Percentiles rank a stretch among this genome's conserved stretches.
phyloP scores from a whole-genome alignment of 2,113 vertebrate species.

The Puma concolor region DNA sequence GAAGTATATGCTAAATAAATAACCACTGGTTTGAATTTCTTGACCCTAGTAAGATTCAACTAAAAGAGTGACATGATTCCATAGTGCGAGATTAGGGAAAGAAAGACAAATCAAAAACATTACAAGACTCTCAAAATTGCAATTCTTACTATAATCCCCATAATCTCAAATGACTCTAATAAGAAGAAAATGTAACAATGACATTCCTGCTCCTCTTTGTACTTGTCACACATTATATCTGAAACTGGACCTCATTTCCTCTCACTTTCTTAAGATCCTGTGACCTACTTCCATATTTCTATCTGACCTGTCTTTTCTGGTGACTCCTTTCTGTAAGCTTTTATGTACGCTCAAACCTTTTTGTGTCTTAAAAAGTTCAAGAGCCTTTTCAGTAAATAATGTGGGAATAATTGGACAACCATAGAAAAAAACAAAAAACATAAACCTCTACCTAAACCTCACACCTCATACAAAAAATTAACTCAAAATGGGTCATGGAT shows the following conservation, averaged over 20 bases:
- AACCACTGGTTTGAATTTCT: slow-evolving; percentile 26
- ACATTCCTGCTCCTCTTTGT: background rate
- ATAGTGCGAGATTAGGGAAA: background rate
- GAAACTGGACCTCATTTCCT: background rate
- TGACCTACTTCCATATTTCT: background rate
- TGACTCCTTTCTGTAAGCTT: background rate
- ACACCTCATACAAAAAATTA: background rate
- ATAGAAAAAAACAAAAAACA: background rate
- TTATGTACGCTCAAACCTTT: background rate
- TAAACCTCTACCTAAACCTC: background rate
- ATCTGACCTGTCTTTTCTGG: background rate
- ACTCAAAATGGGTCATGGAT: background rate
- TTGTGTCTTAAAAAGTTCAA: background rate
- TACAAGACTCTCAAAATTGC: background rate
- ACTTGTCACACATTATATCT: background rate
- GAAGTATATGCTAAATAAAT: slow-evolving; percentile 31
- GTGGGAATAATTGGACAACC: background rate
- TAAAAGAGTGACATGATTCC: slow-evolving; percentile 13
- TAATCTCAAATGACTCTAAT: slow-evolving; percentile 34
- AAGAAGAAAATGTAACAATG: slow-evolving; percentile 33
- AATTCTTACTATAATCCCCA: slow-evolving; percentile 21
- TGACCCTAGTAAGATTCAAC: background rate
- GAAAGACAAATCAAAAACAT: slow-evolving; percentile 25
- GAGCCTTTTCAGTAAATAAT: background rate
- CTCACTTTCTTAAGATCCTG: background rate